Evolutionary conservation across 2,888 invertebrate genomes (phyloP), one percentile per base, ranked within the genome.

Genomic region (Drosophila niveifrons): DNA sequence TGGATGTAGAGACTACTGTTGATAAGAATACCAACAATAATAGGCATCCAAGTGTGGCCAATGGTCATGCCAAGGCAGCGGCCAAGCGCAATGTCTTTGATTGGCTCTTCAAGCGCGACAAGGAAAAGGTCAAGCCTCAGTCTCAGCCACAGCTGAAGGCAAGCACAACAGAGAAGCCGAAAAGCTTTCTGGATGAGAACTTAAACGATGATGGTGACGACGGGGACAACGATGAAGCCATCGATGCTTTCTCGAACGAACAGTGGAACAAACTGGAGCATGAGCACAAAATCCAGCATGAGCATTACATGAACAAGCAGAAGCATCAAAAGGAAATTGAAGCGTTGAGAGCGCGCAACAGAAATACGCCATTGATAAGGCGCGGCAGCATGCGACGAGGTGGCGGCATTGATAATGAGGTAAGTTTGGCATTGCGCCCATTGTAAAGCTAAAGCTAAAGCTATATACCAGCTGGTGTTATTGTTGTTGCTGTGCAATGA

Each of bases 201-300:
- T 15, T 66, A 31, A 31, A 31, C 31, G 31, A 34, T 34, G 34
- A 10, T 3, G 10, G n/a, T 13, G 48, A 59, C 9, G 53, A 36
- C 7, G 34, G 17, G 28, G 51, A 72, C 11, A 50, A 63, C n/a
- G 66, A 72, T n/a, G 69, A 72, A 11, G 43, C 91, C 66, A 71
- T 91, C 51, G 73, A 91, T 72, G 69, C 90, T 72, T 72, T 92
- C 82, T 77, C 93, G 78, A 76, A 92, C 72, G 88, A 93, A 71
- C 75, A 92, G 81, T 79, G 92, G 92, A 82, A 92, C 80, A 87
- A 92, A 80, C 89, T 92, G 80, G 90, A 93, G 78, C 90, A 92
- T 77, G 89, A 41, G 13, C 39, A 92, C 80, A 87, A 92, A 81
- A 89, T 92, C 81, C 90, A 93, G 78, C 90, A 92, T 77, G 89